phyloP scores from a whole-genome alignment of 2,888 invertebrate species.

The Acleris cristana region DNA sequence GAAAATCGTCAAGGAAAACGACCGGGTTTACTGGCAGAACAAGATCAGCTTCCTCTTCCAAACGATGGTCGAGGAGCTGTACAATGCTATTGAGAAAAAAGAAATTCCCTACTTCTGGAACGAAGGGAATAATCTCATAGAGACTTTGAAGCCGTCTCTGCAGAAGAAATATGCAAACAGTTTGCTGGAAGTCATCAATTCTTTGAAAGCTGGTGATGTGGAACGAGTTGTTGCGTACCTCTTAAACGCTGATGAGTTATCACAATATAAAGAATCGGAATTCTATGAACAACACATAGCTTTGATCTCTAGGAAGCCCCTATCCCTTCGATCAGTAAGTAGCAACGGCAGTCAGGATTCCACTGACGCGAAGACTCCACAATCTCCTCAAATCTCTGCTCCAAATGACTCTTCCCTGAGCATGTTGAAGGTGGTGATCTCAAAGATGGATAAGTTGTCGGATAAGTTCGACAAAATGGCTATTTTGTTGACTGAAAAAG shows the following conservation, averaged over 20 bases:
- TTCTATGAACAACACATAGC: conserved; percentile 54
- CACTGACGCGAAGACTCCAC: neutral
- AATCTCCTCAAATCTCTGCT: too few species aligned
- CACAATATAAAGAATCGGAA: conserved; percentile 57
- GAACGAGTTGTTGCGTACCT: conserved; percentile 56
- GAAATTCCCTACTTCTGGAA: conserved; percentile 72
- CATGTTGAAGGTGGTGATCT: conserved; percentile 47
- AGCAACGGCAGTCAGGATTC: conserved; percentile 19
- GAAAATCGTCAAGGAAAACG: conserved; percentile 60
- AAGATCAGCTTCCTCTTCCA: conserved; percentile 60
- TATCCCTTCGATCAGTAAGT: conserved; percentile 29
- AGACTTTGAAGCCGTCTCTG: conserved; percentile 56
- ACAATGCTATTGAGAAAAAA: conserved; percentile 55
- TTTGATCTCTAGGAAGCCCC: conserved; percentile 16
- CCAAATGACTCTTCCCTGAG: conserved; percentile 12
- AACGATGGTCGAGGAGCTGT: conserved; percentile 64
- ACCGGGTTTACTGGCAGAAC: conserved; percentile 65
- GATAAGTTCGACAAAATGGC: conserved; percentile 38
- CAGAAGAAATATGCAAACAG: conserved; percentile 61
- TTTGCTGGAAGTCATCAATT: conserved; percentile 63
- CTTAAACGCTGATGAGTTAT: conserved; percentile 58
- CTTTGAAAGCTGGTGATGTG: conserved; percentile 62
- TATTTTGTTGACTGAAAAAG: conserved; percentile 35
- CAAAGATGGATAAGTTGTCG: conserved; percentile 48
- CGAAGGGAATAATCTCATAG: conserved; percentile 63